These are phyloP conservation scores for Cataglyphis rosenhaueri DNA, from an alignment of 2,888 invertebrate genomes.

Conservation along the genomic window DNA sequence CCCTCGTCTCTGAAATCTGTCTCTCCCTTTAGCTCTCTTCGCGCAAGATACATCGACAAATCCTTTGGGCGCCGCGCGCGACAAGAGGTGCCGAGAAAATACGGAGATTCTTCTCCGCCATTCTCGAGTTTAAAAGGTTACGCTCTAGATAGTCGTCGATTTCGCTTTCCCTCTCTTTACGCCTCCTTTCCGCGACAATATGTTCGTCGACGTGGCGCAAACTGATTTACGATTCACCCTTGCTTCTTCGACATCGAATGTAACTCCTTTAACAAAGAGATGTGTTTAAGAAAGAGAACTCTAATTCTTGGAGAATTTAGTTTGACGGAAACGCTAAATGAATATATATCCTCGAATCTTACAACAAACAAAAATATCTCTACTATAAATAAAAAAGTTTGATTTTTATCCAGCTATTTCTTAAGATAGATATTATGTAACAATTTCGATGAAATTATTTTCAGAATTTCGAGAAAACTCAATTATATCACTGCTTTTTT, in stretches of 20 bases:
- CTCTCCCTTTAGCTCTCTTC: no score
- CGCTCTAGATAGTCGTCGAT: conserved; percentile 41
- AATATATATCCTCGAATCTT: neutral
- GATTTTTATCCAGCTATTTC: neutral
- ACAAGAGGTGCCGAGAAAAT: conserved; percentile 37
- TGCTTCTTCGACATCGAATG: neutral
- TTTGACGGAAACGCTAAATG: neutral
- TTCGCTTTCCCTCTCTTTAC: conserved; percentile 9
- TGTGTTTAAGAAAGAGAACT: conserved; percentile 3
- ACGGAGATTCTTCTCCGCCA: conserved; percentile 18
- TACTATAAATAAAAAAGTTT: neutral
- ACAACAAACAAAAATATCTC: neutral
- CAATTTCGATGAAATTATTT: neutral
- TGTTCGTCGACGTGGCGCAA: neutral
- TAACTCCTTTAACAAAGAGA: conserved; percentile 22
- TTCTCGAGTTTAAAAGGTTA: conserved; percentile 48
- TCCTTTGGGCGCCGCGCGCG: conserved; percentile 17
- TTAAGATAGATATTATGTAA: neutral
- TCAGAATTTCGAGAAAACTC: neutral
- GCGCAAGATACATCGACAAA: conserved; percentile 15
- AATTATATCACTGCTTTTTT: neutral
- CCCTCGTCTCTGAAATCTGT: neutral
- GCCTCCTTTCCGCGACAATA: conserved; percentile 8
- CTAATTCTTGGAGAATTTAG: neutral
- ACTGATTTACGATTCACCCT: conserved; percentile 40